Evolutionary conservation across 2,797 vertebrate genomes (phyloP), one percentile per base, ranked within the genome.

Genomic region (Erethizon dorsatum): DNA sequence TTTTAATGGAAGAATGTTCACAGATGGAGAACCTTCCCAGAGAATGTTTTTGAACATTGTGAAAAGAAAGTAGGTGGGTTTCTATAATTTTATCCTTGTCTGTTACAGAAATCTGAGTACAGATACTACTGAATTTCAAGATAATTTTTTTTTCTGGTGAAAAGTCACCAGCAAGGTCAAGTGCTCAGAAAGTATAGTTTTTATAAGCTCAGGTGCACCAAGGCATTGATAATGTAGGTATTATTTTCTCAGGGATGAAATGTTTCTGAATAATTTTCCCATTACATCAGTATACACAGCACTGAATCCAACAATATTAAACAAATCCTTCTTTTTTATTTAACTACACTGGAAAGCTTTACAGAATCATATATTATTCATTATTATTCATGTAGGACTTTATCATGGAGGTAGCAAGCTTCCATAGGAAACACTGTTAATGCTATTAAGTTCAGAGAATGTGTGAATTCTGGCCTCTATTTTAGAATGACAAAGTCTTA

Each of bases 261-360:
- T 85, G 7, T 65, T 97, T 57, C 77, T 73, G 88, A 96, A 83
- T 90, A 98, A 91, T 97, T 97, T 73, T 28, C 82, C 26, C 88
- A 95, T 97, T 93, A 57, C 28, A 45, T 91, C 89, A 95, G 85
- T 92, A 63, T 54, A 80, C 47, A 96, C 6, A 91, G 83, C 89
- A 88, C 89, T 63, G 79, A 97, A 93, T 90, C 85, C 83, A 95
- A 88, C 41, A 89, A 92, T 69, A 91, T 92, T 93, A 33, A 17
- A 93, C 96, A 97, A 93, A 95, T 97, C 50, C 82, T 96, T 97
- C 93, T 97, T 95, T 85, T 97, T 94, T 96, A 97, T 97, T 96
- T 96, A 94, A 88, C 94, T 96, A 96, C 54, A 93, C 67, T 92
- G 88, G 92, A 97, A 97, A 94, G 59, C 57, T 94, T 95, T 96